Evolutionary conservation across 1,140 invertebrate genomes (phyloP), one percentile per base, ranked within the genome.

Genomic region (Lepidostoma basale): DNA sequence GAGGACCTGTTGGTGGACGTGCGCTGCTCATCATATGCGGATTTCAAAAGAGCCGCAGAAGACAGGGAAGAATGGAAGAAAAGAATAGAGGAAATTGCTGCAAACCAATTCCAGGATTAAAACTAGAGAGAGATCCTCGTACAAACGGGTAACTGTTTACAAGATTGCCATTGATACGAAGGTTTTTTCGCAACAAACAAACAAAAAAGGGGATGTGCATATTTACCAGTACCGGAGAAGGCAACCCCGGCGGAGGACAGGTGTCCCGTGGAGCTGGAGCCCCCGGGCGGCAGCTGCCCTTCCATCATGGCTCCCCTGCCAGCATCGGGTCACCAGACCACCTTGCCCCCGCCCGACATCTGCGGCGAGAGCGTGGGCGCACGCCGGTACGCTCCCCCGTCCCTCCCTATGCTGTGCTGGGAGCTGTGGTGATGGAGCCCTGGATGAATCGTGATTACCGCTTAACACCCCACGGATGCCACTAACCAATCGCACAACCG

Each of bases 191-290:
- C 9, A 49, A 10, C 20, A 12, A 9, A 9, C 9, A 49, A 18
- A 10, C 9, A 8, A 12, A 49, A 49, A 49, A 49, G 9, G 9
- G 9, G 22, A 62, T 44, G 30, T n/a, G 12, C 33, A 25, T 56
- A 25, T 28, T 72, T 33, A 73, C 72, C 72, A 3, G 72, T 68
- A 0, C 68, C 68, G 6, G 58, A 30, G 36, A 62, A 70, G 16
- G 59, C 72, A 3, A 68, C 81, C 75, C 82, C 82, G 73, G 82
- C 79, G 12, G 80, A 81, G 74, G 82, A 82, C 74, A 83, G 74
- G 70, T 83, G 82, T 72, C 82, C 82, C 36, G 81, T 83, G 42
- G 82, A 83, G 70, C 81, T 83, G 60, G 79, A 82, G 67, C 79
- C 80, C 72, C 82, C 82, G 5, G 79, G 80, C 20, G 82, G 81